phyloP scores from a whole-genome alignment of 2,797 vertebrate species.

The Rhinatrema bivittatum region DNA sequence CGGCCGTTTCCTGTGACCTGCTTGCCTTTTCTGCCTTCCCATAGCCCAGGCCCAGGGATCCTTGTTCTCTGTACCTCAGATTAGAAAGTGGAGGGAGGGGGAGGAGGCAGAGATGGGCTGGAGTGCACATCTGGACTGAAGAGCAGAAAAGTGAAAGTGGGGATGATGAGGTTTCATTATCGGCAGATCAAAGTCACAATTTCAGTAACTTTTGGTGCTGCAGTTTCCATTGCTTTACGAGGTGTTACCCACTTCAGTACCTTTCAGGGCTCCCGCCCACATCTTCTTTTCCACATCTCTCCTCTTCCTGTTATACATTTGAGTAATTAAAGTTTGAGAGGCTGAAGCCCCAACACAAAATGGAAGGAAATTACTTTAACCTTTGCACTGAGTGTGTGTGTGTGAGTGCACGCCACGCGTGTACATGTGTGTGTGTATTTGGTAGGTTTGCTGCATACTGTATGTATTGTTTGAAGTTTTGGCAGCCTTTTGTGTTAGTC shows the following conservation, averaged over 20 bases:
- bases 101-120: conserved; percentile 10
- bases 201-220: conserved; percentile 35
- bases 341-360: conserved; percentile 20
- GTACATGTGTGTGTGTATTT: too few species aligned
- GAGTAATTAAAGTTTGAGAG: conserved; percentile 38
- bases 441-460: too few species aligned
- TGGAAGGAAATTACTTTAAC: conserved; percentile 11
- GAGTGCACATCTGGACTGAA: conserved; percentile 46
- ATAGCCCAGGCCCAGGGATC: not conserved
- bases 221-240: conserved; percentile 45
- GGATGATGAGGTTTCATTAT: conserved; percentile 48
- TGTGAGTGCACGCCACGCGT: too few species aligned
- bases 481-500: too few species aligned
- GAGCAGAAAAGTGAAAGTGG: conserved; percentile 30
- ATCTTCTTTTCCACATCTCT: conserved; percentile 41
- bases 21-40: conserved; percentile 16
- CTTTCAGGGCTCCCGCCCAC: conserved; percentile 39
- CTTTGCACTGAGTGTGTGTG: too few species aligned
- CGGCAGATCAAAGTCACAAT: conserved; percentile 50
- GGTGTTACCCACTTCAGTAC: conserved; percentile 45
- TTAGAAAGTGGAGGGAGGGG: not conserved
- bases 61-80: conserved; percentile 9
- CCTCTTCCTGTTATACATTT: conserved; percentile 49
- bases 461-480: too few species aligned
- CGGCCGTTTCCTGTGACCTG: too few species aligned